Evolutionary conservation across 1,140 invertebrate genomes (phyloP).

Genomic region (Ceratina australensis): DNA sequence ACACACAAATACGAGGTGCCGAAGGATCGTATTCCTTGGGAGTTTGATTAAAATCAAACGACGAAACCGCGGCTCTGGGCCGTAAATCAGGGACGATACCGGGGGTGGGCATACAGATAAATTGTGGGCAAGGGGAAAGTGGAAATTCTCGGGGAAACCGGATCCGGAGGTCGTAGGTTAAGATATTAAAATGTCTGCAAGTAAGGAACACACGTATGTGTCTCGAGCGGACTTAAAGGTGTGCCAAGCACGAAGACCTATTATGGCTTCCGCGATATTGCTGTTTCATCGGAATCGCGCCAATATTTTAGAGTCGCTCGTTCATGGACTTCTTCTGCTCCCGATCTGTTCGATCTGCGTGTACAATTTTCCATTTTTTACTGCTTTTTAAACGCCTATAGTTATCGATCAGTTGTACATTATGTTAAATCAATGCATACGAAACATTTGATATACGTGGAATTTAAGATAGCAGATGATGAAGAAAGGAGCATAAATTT

Average conservation of each 20-base stretch:
- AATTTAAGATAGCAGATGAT: neutral
- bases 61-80: neutral
- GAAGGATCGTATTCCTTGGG: neutral
- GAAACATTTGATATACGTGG: neutral
- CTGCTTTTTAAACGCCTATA: neutral
- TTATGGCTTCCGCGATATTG: conserved; percentile 77
- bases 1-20: neutral
- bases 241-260: conserved; percentile 73
- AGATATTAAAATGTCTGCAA: conserved; percentile 49
- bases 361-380: neutral
- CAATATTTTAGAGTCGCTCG: conserved; percentile 38
- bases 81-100: neutral
- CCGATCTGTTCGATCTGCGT: conserved; percentile 5
- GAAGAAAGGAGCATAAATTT: neutral
- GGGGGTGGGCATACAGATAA: neutral
- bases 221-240: conserved; percentile 73
- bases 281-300: conserved; percentile 73
- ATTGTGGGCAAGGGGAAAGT: conserved; percentile 6
- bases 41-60: conserved; percentile 14
- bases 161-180: conserved; percentile 34
- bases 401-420: neutral
- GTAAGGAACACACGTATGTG: conserved; percentile 61
- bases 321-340: conserved; percentile 20
- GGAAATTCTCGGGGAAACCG: conserved; percentile 19
- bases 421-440: neutral